Conservation (phyloP, 2,797 vertebrate genomes). For the Acanthiza pusilla region DNA sequence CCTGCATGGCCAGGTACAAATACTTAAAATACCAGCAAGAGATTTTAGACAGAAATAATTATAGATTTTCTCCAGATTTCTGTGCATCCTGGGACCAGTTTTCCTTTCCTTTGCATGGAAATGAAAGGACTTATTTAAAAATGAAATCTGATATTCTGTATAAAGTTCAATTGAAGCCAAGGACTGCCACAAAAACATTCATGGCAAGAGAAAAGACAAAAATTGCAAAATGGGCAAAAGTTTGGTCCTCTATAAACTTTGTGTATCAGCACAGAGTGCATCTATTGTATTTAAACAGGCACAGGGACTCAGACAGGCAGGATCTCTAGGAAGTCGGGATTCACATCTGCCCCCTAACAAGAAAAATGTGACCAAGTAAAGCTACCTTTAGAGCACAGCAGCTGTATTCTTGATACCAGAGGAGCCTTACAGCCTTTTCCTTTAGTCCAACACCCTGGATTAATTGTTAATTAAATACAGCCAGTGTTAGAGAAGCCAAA, state of each 20-base stretch:
- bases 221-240: neutral
- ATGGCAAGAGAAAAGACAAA: neutral
- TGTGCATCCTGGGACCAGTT: neutral
- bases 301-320: neutral
- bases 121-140: neutral
- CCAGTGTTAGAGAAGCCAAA: constrained; percentile 47
- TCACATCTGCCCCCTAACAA: neutral
- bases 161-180: neutral
- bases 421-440: neutral
- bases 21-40: neutral
- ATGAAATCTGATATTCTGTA: neutral
- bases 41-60: neutral
- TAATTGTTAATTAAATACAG: constrained; percentile 38
- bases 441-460: neutral
- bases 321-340: neutral
- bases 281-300: neutral
- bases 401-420: neutral
- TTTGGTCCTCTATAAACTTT: neutral
- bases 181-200: neutral
- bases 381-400: neutral
- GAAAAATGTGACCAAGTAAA: neutral
- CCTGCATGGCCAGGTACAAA: neutral
- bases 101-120: neutral
- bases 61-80: neutral
- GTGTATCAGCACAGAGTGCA: neutral